Conservation (phyloP, 2,113 vertebrate species). For the Phycodurus eques region DNA sequence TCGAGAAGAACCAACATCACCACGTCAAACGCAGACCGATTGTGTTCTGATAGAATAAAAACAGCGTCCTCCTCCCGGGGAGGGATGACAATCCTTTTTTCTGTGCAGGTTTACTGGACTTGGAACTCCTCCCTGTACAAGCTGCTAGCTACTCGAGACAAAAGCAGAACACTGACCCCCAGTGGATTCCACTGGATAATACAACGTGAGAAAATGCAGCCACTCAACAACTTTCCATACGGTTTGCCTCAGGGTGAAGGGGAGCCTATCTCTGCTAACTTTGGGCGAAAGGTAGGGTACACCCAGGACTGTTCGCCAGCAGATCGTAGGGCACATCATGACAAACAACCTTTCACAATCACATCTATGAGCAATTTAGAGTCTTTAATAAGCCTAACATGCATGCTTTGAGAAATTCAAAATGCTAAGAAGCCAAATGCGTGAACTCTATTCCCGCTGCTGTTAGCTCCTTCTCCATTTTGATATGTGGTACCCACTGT, state of each 20-base stretch:
- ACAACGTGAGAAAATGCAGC: slow-evolving; percentile 23
- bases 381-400: too few relatives aligned
- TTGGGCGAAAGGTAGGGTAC: too few relatives aligned
- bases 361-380: too few relatives aligned
- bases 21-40: slow-evolving; percentile 7
- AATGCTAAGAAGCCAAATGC: too few relatives aligned
- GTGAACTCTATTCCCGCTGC: too few relatives aligned
- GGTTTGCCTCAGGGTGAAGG: neutral
- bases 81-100: slow-evolving; percentile 13
- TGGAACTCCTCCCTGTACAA: slow-evolving; percentile 32
- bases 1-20: neutral
- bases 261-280: too few relatives aligned
- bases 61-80: slow-evolving; percentile 7
- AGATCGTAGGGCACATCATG: too few relatives aligned
- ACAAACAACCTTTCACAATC: too few relatives aligned
- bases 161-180: slow-evolving; percentile 68
- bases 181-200: slow-evolving; percentile 46
- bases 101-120: slow-evolving; percentile 12
- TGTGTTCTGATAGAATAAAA: slow-evolving; percentile 1
- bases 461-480: too few relatives aligned
- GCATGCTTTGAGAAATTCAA: too few relatives aligned
- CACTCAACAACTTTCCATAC: neutral
- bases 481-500: too few relatives aligned
- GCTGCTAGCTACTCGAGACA: neutral
- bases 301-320: too few relatives aligned